A percentile compares a stretch with the other conserved stretches of the same genome.
Evolutionary conservation across 2,113 vertebrate genomes (phyloP).

Genomic region (Ancistrus triradiatus): DNA sequence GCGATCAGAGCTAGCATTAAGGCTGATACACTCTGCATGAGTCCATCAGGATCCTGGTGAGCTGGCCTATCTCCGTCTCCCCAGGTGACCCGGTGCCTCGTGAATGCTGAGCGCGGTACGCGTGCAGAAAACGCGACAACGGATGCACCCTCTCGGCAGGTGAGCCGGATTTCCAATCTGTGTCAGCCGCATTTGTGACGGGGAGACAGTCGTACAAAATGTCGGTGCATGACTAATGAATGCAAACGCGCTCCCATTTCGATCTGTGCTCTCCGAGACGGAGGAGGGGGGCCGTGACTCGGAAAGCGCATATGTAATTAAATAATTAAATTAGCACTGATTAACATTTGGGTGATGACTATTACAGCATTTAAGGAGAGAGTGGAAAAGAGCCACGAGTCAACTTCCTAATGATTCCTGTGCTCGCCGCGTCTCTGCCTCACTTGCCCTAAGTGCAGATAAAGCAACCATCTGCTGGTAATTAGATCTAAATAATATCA

Average conservation of each 20-base stretch:
- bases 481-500: conserved; percentile 99
- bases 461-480: conserved; percentile 99
- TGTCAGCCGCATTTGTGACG: conserved; percentile 3
- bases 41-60: conserved; percentile 45
- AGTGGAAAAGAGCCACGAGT: conserved; percentile 66
- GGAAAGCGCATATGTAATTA: conserved; percentile 88
- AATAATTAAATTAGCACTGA: conserved; percentile 96
- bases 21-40: conserved; percentile 40
- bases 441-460: conserved; percentile 98
- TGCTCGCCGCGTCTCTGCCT: conserved; percentile 97
- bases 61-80: conserved; percentile 39
- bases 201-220: conserved; percentile 17
- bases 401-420: conserved; percentile 99
- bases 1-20: conserved; percentile 39
- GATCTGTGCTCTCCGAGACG: conserved; percentile 1
- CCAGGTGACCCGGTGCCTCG: conserved; percentile 35
- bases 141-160: conserved; percentile 19
- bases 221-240: conserved; percentile 33
- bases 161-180: conserved; percentile 29
- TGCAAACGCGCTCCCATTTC: conserved; percentile 9
- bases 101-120: neutral
- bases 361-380: conserved; percentile 82
- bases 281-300: conserved; percentile 12
- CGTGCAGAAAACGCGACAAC: neutral
- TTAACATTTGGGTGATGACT: conserved; percentile 94